phyloP scores from a whole-genome alignment of 2,888 invertebrate genomes.

The Podotricha telesiphe region DNA sequence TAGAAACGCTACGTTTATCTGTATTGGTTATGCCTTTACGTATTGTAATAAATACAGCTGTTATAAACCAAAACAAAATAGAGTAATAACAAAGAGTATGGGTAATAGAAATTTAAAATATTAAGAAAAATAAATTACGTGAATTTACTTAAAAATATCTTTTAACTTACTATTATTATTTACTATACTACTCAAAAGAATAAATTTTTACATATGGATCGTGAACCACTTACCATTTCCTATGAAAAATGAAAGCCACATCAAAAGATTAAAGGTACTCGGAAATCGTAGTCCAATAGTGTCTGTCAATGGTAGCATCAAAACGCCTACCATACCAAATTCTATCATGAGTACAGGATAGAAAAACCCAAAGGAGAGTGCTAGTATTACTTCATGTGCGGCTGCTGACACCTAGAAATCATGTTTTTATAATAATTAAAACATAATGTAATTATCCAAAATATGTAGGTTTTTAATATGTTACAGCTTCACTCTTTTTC shows the following conservation, averaged over 20 bases:
- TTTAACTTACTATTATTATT: too few relatives aligned
- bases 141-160: too few relatives aligned
- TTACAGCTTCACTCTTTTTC: too few relatives aligned
- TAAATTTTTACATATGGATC: neutral
- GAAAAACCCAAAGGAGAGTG: slow-evolving; percentile 91
- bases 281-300: slow-evolving; percentile 65
- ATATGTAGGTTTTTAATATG: too few relatives aligned
- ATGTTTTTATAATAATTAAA: neutral
- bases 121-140: too few relatives aligned
- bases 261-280: slow-evolving; percentile 88
- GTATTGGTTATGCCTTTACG: neutral
- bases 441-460: too few relatives aligned
- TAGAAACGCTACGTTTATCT: slow-evolving; percentile 10
- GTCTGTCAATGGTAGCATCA: slow-evolving; percentile 81
- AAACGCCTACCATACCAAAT: slow-evolving; percentile 88
- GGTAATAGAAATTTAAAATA: too few relatives aligned
- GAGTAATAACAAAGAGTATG: neutral
- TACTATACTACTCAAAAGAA: too few relatives aligned
- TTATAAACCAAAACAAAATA: neutral
- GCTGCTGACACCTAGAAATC: slow-evolving; percentile 88
- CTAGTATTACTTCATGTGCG: slow-evolving; percentile 94
- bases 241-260: slow-evolving; percentile 91
- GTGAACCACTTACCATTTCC: slow-evolving; percentile 85
- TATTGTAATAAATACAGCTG: slow-evolving; percentile 3
- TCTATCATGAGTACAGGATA: slow-evolving; percentile 92